phyloP scores from a whole-genome alignment of 2,113 vertebrate species.

The Forbesichthys agassizii region DNA sequence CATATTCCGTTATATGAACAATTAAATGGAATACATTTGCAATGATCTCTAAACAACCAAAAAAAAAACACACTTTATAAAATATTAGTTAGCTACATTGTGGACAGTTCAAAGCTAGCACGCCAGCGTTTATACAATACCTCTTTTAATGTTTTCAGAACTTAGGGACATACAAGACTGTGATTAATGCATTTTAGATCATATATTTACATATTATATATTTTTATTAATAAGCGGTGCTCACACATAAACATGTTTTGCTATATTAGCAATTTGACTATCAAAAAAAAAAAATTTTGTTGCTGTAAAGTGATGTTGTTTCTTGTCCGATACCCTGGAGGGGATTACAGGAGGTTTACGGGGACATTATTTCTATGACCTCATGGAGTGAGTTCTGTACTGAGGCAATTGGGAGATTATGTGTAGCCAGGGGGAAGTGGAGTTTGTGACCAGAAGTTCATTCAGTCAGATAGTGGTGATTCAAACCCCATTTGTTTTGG shows the following conservation, averaged over 20 bases:
- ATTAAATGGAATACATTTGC: slow-evolving; percentile 1
- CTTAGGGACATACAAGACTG: too few species aligned
- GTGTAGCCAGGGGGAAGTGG: slow-evolving; percentile 58
- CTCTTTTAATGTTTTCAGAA: too few species aligned
- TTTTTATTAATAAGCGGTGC: too few species aligned
- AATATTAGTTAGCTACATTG: too few species aligned
- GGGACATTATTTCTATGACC: slow-evolving; percentile 44
- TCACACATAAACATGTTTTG: too few species aligned
- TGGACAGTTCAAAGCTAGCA: too few species aligned
- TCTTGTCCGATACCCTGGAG: slow-evolving; percentile 26
- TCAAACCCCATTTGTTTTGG: slow-evolving; percentile 66
- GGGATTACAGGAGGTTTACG: slow-evolving; percentile 44
- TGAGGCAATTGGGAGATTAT: slow-evolving; percentile 43
- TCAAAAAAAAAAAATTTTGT: too few species aligned
- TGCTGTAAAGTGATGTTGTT: background rate
- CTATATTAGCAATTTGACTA: too few species aligned
- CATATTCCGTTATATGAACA: background rate
- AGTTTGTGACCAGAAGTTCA: slow-evolving; percentile 52
- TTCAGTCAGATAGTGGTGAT: slow-evolving; percentile 62
- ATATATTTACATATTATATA: too few species aligned
- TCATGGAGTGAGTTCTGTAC: slow-evolving; percentile 46
- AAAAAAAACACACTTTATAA: background rate
- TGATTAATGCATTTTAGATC: too few species aligned
- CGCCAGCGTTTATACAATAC: too few species aligned
- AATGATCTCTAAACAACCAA: background rate